phyloP scores from a whole-genome alignment of 2,888 invertebrate genomes.

The Drosophila incognita region DNA sequence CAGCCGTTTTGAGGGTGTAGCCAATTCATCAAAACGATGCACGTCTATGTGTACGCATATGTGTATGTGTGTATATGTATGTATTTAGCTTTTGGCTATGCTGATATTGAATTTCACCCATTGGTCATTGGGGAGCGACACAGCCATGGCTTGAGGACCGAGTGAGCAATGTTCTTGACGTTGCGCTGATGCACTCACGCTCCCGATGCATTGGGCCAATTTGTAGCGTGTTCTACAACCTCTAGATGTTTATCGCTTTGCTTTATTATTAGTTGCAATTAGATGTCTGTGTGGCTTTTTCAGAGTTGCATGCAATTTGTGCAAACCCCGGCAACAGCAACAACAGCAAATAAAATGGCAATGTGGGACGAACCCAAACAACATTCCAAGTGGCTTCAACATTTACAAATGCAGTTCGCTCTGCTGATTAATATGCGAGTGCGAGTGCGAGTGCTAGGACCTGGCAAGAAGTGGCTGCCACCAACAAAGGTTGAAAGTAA shows the following conservation, averaged over 20 bases:
- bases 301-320: conserved; percentile 63
- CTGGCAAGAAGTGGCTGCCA: conserved; percentile 1
- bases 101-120: conserved; percentile 66
- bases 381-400: conserved; percentile 38
- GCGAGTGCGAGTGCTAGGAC: conserved; percentile 15
- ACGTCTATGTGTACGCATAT: background rate
- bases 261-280: conserved; percentile 80
- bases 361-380: conserved; percentile 34
- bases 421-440: conserved; percentile 64
- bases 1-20: conserved; percentile 78
- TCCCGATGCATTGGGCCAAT: conserved; percentile 56
- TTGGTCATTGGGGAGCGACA: conserved; percentile 8
- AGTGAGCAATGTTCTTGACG: conserved; percentile 34
- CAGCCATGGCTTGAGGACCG: conserved; percentile 16
- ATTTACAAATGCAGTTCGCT: conserved; percentile 45
- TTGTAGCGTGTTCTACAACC: conserved; percentile 55
- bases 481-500: conserved; percentile 3
- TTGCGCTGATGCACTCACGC: conserved; percentile 40
- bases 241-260: conserved; percentile 66
- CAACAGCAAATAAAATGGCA: conserved; percentile 11
- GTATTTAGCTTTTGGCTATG: conserved; percentile 10
- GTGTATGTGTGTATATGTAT: background rate
- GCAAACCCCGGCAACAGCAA: conserved; percentile 4
- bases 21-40: conserved; percentile 37
- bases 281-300: conserved; percentile 70